Conservation (phyloP, 1,140 invertebrate species). For the Drosophila aff. region DNA sequence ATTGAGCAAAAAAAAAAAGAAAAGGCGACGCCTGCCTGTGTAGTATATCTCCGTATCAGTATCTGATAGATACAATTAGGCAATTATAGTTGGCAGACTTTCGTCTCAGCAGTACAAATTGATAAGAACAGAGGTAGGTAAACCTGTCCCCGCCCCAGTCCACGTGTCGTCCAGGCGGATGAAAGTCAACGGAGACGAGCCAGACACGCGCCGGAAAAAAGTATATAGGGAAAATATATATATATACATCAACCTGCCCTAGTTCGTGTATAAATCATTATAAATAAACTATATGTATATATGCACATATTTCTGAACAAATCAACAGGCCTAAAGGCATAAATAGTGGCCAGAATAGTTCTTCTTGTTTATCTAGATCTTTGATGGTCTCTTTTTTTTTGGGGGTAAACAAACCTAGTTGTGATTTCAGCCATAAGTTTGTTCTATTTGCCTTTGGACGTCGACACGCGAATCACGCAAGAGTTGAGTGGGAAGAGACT, state of each 20-base stretch:
- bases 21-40: slow-evolving; percentile 1
- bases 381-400: not conserved
- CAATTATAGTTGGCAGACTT: slow-evolving; percentile 25
- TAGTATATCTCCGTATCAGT: slow-evolving; percentile 12
- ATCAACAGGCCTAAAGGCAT: slow-evolving; percentile 3
- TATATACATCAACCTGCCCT: not conserved
- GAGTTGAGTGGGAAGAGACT: slow-evolving; percentile 25
- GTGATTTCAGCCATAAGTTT: not conserved
- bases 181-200: slow-evolving; percentile 6
- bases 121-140: slow-evolving; percentile 23
- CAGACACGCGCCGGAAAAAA: slow-evolving; percentile 19
- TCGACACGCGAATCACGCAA: slow-evolving; percentile 35
- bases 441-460: slow-evolving; percentile 41
- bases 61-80: slow-evolving; percentile 49
- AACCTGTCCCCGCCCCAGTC: not conserved
- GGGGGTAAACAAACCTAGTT: slow-evolving; percentile 24
- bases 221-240: slow-evolving; percentile 1
- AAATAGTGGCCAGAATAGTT: not conserved
- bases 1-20: not conserved
- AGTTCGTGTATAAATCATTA: slow-evolving; percentile 24
- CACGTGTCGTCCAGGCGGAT: slow-evolving; percentile 20
- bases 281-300: slow-evolving; percentile 13
- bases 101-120: slow-evolving; percentile 17
- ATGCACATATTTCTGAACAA: slow-evolving; percentile 6
- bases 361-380: slow-evolving; percentile 3